These are phyloP conservation scores for Pterois miles DNA, from an alignment of 2,797 vertebrate genomes.

Conservation along the genomic window DNA sequence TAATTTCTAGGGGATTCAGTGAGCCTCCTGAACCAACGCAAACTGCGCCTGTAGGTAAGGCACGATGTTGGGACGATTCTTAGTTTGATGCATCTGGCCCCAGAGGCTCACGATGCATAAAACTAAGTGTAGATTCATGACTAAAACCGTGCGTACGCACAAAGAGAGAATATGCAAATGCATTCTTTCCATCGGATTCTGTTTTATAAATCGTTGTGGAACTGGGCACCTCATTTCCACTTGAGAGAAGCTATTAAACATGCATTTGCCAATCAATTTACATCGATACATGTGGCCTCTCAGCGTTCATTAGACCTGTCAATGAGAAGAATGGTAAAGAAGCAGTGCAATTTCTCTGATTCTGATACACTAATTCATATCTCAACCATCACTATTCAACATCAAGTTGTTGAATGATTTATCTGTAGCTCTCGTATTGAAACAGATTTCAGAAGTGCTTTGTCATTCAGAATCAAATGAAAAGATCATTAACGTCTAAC, in stretches of 20 bases:
- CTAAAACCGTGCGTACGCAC: background rate
- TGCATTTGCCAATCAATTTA: too few species aligned
- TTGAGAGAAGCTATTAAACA: background rate
- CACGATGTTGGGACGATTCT: background rate
- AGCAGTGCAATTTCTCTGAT: background rate
- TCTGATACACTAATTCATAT: background rate
- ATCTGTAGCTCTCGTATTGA: background rate
- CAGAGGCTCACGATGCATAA: background rate
- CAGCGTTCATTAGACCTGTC: background rate
- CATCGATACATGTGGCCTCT: background rate
- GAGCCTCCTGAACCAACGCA: too few species aligned
- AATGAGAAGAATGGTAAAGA: background rate
- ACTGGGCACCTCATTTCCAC: background rate
- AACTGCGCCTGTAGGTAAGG: too few species aligned
- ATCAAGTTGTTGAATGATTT: background rate
- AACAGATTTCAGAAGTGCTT: background rate
- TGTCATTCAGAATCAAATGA: background rate
- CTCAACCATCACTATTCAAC: too few species aligned
- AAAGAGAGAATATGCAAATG: background rate
- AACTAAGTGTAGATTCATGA: background rate
- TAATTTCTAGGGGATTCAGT: too few species aligned
- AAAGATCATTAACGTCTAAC: background rate
- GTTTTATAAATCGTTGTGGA: background rate
- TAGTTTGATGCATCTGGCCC: background rate
- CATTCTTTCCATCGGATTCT: background rate